These are phyloP conservation scores for Hyperoplus immaculatus DNA, from an alignment of 2,797 vertebrate species.

Conservation along the genomic window DNA sequence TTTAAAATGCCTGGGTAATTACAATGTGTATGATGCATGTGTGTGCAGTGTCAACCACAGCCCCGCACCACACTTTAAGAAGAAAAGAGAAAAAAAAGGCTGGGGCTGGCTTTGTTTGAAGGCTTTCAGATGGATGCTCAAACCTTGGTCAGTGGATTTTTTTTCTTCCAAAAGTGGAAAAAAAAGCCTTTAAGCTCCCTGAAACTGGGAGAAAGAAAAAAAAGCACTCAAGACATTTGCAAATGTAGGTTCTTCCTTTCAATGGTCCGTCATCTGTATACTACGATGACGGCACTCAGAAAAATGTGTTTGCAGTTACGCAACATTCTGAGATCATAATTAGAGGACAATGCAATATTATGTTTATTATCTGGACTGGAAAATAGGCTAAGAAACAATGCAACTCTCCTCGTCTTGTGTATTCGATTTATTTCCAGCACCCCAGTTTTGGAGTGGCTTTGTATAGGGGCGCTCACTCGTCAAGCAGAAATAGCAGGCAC, in stretches of 20 bases:
- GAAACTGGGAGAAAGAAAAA: background rate
- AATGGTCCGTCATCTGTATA: conserved; percentile 25
- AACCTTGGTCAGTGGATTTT: conserved; percentile 16
- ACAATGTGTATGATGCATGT: conserved; percentile 70
- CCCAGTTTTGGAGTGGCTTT: conserved; percentile 66
- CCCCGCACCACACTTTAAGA: conserved; percentile 44
- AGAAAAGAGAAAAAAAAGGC: conserved; percentile 25
- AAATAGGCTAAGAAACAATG: conserved; percentile 78
- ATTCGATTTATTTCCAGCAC: conserved; percentile 56
- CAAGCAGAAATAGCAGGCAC: conserved; percentile 66
- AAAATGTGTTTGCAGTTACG: conserved; percentile 65
- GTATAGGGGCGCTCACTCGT: conserved; percentile 64
- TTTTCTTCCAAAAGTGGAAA: background rate
- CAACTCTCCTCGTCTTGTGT: conserved; percentile 60
- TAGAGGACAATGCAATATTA: conserved; percentile 81
- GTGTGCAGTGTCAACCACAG: conserved; percentile 65
- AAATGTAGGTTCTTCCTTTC: background rate
- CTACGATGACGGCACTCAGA: conserved; percentile 13
- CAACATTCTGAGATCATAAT: conserved; percentile 79
- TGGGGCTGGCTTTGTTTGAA: conserved; percentile 53
- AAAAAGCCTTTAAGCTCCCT: background rate
- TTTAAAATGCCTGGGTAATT: conserved; percentile 86
- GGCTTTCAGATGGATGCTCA: conserved; percentile 36
- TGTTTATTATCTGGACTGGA: conserved; percentile 82
- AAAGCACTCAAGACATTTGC: background rate